A percentile compares a stretch with the other conserved stretches of the same genome.
phyloP scores from a whole-genome alignment of 2,797 vertebrate species.

The Cyprinodon diabolis region DNA sequence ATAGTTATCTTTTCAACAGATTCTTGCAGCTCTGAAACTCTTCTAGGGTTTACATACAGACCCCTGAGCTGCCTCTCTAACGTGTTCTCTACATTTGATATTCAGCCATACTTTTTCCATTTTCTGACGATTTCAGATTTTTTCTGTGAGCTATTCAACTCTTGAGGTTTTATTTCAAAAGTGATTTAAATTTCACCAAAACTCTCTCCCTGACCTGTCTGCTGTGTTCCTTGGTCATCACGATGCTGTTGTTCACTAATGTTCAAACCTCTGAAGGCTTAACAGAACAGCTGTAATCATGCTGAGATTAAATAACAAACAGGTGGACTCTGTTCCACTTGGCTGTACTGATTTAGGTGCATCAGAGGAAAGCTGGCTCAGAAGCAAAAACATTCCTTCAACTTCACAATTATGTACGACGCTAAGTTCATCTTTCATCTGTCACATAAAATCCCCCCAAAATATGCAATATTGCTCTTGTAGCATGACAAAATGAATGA shows the following conservation, averaged over 20 bases:
- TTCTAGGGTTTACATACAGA: too few relatives aligned
- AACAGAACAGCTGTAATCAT: background rate
- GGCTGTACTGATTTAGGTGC: too few relatives aligned
- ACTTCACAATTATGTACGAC: too few relatives aligned
- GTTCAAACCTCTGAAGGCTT: background rate
- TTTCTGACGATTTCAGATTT: background rate
- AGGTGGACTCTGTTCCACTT: too few relatives aligned
- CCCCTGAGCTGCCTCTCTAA: too few relatives aligned
- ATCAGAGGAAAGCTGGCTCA: too few relatives aligned
- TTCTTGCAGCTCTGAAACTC: background rate
- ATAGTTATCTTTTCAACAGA: background rate
- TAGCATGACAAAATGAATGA: background rate
- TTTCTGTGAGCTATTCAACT: background rate
- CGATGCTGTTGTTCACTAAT: background rate
- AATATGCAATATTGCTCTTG: background rate
- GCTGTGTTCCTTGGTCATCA: background rate
- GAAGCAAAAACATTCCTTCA: too few relatives aligned
- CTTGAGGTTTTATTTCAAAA: background rate
- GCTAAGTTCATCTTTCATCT: too few relatives aligned
- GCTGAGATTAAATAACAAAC: constrained; percentile 1
- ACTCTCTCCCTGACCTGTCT: background rate
- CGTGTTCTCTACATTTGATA: background rate
- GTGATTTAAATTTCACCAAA: background rate
- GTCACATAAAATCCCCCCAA: too few relatives aligned
- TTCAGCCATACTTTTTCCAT: background rate